A percentile compares a stretch with the other conserved stretches of the same genome.
phyloP scores from a whole-genome alignment of 1,140 invertebrate species.

The Caerostris darwini region DNA sequence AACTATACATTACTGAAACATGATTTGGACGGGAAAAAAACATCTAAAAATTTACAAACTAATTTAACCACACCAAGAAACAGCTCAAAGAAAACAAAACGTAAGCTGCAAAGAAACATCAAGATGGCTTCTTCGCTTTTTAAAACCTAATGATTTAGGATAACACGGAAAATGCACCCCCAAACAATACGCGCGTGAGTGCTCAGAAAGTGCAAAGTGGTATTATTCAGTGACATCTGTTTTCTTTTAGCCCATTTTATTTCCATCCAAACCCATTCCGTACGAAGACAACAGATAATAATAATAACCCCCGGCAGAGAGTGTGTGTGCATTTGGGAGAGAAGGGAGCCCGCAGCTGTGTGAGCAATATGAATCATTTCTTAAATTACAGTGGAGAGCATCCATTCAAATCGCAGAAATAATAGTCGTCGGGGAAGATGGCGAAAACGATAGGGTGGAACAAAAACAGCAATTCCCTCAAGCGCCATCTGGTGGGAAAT shows the following conservation, averaged over 20 bases:
- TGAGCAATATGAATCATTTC: slow-evolving; percentile 45
- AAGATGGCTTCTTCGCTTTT: too few species aligned
- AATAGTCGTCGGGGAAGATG: slow-evolving; percentile 10
- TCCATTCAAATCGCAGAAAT: slow-evolving; percentile 49
- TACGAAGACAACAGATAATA: neutral
- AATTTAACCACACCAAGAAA: too few species aligned
- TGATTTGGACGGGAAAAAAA: too few species aligned
- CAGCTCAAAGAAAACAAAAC: too few species aligned
- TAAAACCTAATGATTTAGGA: too few species aligned
- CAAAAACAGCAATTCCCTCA: neutral
- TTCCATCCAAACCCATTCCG: neutral
- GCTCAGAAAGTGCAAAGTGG: neutral
- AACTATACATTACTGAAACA: too few species aligned
- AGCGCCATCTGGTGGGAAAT: slow-evolving; percentile 3
- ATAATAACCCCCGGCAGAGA: neutral
- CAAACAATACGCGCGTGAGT: neutral
- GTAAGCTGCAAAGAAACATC: too few species aligned
- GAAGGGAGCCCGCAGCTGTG: neutral
- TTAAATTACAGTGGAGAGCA: slow-evolving; percentile 48
- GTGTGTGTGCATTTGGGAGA: neutral
- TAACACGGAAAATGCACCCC: too few species aligned
- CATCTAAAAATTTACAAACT: too few species aligned
- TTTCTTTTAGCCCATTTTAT: neutral
- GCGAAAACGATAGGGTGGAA: neutral
- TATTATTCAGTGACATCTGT: neutral